These are phyloP conservation scores for Xyrauchen texanus DNA, from an alignment of 2,113 vertebrate genomes.

Conservation along the genomic window DNA sequence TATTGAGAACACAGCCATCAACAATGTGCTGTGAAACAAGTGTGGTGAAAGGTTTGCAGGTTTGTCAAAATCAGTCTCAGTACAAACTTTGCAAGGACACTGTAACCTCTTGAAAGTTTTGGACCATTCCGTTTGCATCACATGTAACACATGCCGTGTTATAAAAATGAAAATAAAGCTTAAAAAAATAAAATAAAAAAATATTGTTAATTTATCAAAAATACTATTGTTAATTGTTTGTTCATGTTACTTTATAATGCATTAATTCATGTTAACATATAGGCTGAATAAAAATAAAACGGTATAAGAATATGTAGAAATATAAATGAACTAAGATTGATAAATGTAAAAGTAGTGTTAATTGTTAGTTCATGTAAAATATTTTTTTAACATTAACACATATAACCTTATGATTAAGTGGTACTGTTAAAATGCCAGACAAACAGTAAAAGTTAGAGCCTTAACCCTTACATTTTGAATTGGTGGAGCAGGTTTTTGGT, in stretches of 20 bases:
- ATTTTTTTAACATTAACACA: too few relatives aligned
- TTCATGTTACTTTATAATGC: too few relatives aligned
- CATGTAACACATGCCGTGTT: not conserved
- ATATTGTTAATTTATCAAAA: too few relatives aligned
- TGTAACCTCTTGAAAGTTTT: conserved; percentile 2
- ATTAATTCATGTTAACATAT: too few relatives aligned
- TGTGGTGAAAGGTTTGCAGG: conserved; percentile 7
- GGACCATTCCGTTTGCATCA: not conserved
- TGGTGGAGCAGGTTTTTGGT: conserved; percentile 16
- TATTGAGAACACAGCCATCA: not conserved
- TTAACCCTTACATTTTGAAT: not conserved
- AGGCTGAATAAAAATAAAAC: too few relatives aligned
- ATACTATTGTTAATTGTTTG: too few relatives aligned
- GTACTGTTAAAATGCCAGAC: too few relatives aligned
- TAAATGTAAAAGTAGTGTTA: too few relatives aligned
- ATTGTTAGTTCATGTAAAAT: too few relatives aligned
- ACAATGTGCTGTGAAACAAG: not conserved
- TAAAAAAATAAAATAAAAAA: not conserved
- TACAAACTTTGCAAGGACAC: conserved; percentile 13
- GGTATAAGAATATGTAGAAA: too few relatives aligned
- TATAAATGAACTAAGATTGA: too few relatives aligned
- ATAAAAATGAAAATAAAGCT: not conserved
- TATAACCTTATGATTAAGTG: too few relatives aligned
- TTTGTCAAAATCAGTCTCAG: conserved; percentile 10
- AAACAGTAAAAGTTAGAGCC: not conserved